These are phyloP conservation scores for Amniataba percoides DNA, from an alignment of 2,797 vertebrate genomes.

Conservation along the genomic window DNA sequence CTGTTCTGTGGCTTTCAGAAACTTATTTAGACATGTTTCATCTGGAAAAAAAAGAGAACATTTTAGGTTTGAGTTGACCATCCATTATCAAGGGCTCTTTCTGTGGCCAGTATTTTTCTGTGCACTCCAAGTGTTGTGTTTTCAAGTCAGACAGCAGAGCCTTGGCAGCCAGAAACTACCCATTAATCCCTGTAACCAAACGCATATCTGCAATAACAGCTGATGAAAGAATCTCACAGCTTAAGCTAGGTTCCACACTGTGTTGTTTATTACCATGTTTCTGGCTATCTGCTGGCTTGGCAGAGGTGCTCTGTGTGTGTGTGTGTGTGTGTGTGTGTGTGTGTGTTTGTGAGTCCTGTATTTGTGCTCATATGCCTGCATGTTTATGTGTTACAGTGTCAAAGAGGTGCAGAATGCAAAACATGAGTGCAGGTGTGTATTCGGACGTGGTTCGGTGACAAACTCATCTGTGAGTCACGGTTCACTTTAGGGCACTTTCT, in stretches of 20 bases:
- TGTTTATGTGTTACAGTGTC: slow-evolving; percentile 12
- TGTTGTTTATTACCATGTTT: slow-evolving; percentile 55
- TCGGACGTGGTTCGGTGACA: slow-evolving; percentile 32
- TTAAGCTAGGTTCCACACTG: slow-evolving; percentile 61
- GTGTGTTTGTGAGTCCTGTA: slow-evolving; percentile 13
- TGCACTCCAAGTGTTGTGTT: slow-evolving; percentile 45
- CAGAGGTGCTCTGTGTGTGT: slow-evolving; percentile 15
- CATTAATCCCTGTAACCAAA: slow-evolving; percentile 78
- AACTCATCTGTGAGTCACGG: slow-evolving; percentile 19
- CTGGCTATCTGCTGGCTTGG: slow-evolving; percentile 52
- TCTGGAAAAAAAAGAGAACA: slow-evolving; percentile 24
- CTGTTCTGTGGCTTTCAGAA: slow-evolving; percentile 18
- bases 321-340: slow-evolving; percentile 7
- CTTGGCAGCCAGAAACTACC: slow-evolving; percentile 60
- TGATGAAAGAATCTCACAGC: slow-evolving; percentile 70
- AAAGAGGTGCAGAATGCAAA: slow-evolving; percentile 5
- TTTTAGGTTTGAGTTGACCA: slow-evolving; percentile 48
- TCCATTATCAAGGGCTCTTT: slow-evolving; percentile 56
- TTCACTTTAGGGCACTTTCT: slow-evolving; percentile 1
- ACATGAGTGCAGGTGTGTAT: slow-evolving; percentile 18
- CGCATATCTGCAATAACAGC: slow-evolving; percentile 65
- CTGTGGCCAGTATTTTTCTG: slow-evolving; percentile 37
- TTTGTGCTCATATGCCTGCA: slow-evolving; percentile 12
- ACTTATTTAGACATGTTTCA: slow-evolving; percentile 55
- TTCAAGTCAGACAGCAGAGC: slow-evolving; percentile 59